A percentile compares a stretch with the other conserved stretches of the same genome.
These are phyloP conservation scores for Rapana venosa DNA, from an alignment of 2,888 invertebrate species.

Conservation along the genomic window DNA sequence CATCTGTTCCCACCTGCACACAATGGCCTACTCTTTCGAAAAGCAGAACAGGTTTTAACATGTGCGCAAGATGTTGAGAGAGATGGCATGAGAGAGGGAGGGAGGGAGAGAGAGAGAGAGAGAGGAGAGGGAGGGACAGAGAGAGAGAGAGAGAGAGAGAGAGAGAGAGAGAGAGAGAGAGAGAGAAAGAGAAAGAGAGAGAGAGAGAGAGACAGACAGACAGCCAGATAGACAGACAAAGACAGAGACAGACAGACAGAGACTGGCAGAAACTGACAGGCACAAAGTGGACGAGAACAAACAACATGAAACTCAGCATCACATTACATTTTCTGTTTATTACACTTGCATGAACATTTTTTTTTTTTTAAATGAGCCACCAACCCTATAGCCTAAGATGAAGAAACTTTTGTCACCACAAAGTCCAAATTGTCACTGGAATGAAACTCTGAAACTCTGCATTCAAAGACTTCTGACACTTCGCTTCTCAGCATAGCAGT, in stretches of 20 bases:
- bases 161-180: slow-evolving; percentile 9
- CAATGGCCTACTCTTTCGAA: no score
- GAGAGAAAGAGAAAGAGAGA: slow-evolving; percentile 13
- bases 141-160: background rate
- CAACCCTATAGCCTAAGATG: background rate
- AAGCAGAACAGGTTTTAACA: no score
- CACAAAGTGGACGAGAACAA: background rate
- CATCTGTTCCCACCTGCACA: no score
- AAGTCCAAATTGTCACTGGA: no score
- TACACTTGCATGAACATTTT: background rate
- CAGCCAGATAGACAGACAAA: background rate
- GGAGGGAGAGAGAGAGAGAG: no score
- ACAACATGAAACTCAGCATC: background rate
- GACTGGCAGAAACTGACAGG: background rate
- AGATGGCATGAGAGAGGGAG: no score
- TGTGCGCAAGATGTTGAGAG: no score
- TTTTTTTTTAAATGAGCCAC: background rate
- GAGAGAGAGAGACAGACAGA: background rate
- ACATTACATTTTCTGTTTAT: background rate
- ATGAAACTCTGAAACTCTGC: no score
- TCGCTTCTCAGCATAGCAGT: no score
- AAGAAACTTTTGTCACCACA: background rate
- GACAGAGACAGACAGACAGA: slow-evolving; percentile 13
- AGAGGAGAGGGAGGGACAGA: background rate
- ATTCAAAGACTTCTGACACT: no score